phyloP scores from a whole-genome alignment of 2,113 vertebrate genomes.

The Tinamus guttatus region DNA sequence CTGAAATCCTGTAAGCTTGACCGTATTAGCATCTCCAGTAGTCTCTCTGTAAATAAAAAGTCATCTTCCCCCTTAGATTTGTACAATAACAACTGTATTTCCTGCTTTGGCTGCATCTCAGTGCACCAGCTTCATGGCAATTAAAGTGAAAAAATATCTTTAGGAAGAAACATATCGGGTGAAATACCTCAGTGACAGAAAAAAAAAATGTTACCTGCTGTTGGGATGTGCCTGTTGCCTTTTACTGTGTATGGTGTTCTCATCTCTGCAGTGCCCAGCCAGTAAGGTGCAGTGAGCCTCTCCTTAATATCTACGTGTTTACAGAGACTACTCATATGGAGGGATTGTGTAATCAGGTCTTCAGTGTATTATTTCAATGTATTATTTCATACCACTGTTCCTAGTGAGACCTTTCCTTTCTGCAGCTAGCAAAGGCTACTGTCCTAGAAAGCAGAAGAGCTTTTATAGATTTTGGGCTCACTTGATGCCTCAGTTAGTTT shows the following conservation, averaged over 20 bases:
- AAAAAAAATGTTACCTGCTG: not conserved
- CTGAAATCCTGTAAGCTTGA: not conserved
- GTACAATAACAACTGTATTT: not conserved
- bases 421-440: not conserved
- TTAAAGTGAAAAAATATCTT: not conserved
- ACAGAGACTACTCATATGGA: not conserved
- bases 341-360: not conserved
- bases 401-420: not conserved
- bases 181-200: not conserved
- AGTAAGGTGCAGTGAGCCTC: not conserved
- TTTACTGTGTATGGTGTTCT: not conserved
- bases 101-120: not conserved
- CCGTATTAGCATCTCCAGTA: not conserved
- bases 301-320: slow-evolving; percentile 1
- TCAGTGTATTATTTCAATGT: not conserved
- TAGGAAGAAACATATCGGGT: not conserved
- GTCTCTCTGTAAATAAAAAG: not conserved
- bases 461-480: slow-evolving; percentile 2
- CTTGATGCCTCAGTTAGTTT: slow-evolving; percentile 22
- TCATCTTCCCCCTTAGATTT: not conserved
- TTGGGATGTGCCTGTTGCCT: fast-evolving
- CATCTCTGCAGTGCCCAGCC: not conserved
- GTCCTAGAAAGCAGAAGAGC: slow-evolving; percentile 2
- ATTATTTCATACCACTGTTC: not conserved
- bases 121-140: not conserved